Evolutionary conservation across 2,888 invertebrate genomes (phyloP).

Genomic region (Capitulum mitella): DNA sequence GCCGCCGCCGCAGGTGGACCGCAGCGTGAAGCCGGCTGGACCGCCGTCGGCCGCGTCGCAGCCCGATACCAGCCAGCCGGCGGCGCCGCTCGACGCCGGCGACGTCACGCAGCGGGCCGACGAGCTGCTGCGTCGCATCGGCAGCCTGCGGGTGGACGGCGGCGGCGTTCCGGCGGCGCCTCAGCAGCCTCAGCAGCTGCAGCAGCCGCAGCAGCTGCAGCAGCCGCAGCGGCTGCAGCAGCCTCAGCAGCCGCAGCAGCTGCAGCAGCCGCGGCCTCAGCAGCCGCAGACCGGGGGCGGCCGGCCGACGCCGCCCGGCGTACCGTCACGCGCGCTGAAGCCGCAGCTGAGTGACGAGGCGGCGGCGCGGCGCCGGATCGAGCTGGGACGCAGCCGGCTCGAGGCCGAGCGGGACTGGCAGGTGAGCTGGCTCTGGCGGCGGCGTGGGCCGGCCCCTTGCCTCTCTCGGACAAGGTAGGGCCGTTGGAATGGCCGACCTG

Average conservation of each 20-base stretch:
- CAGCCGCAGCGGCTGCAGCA: neutral
- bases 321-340: neutral
- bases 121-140: neutral
- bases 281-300: neutral
- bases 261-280: neutral
- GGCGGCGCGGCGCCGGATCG: neutral
- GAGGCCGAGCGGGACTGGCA: slow-evolving; percentile 10
- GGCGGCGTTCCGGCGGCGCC: neutral
- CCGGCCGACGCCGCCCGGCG: neutral
- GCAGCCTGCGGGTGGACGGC: neutral
- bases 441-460: too few species aligned
- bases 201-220: neutral
- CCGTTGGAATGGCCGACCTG: too few species aligned
- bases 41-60: neutral
- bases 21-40: neutral
- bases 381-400: neutral
- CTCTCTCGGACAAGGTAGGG: too few species aligned
- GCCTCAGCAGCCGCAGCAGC: neutral
- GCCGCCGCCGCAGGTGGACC: neutral
- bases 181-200: too few species aligned
- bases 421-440: neutral
- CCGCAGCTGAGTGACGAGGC: neutral
- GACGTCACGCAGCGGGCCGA: neutral
- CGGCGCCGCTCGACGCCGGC: neutral
- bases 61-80: neutral